These are phyloP conservation scores for Bambusicola thoracicus DNA, from an alignment of 2,113 vertebrate species.

Conservation along the genomic window DNA sequence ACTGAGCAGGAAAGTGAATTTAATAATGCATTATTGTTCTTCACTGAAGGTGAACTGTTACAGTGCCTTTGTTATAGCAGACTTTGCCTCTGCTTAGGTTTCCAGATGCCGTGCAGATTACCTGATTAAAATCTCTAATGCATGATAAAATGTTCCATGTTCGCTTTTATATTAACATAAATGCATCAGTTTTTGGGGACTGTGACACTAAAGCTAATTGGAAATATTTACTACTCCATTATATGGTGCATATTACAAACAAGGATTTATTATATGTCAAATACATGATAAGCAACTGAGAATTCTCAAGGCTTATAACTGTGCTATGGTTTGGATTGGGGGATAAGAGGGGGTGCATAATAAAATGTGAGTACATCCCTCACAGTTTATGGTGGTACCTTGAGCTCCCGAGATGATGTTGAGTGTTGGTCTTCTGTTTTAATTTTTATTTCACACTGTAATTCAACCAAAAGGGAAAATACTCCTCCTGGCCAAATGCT, in stretches of 20 bases:
- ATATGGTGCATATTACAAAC: conserved; percentile 68
- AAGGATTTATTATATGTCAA: conserved; percentile 60
- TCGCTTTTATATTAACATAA: conserved; percentile 81
- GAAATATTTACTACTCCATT: conserved; percentile 78
- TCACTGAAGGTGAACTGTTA: conserved; percentile 99
- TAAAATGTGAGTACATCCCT: conserved; percentile 4
- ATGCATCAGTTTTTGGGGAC: conserved; percentile 74
- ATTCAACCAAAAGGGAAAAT: conserved; percentile 3
- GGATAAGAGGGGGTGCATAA: background rate
- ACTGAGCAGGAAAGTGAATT: conserved; percentile 99
- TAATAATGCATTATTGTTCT: conserved; percentile 99
- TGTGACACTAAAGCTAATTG: conserved; percentile 77
- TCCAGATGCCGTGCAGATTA: conserved; percentile 84
- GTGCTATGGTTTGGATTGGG: background rate
- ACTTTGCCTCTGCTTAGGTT: conserved; percentile 86
- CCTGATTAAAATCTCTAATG: conserved; percentile 86
- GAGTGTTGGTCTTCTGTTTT: conserved; percentile 1
- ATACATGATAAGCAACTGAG: conserved; percentile 60
- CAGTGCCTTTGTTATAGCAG: conserved; percentile 92
- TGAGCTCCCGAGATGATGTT: background rate
- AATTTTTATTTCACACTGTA: conserved; percentile 3
- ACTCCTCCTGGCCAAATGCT: background rate
- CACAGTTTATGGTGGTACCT: conserved; percentile 1
- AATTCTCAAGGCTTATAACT: conserved; percentile 52
- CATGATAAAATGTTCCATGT: conserved; percentile 82